Evolutionary conservation across 1,140 invertebrate species (phyloP).

Genomic region (Ceratina calcarata): DNA sequence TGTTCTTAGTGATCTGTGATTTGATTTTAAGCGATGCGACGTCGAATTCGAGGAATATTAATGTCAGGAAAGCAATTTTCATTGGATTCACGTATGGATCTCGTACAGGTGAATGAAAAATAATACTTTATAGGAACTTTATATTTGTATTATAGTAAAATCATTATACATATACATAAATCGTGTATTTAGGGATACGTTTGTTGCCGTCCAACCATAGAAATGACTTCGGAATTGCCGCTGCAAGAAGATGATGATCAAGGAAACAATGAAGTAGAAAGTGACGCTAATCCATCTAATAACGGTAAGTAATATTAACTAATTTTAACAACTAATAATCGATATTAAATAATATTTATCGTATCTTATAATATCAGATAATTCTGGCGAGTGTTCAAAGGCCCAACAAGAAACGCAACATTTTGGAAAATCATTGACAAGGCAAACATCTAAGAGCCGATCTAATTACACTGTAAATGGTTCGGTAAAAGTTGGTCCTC

Average conservation of each 20-base stretch:
- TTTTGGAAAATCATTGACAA: background rate
- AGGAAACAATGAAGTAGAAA: conserved; percentile 65
- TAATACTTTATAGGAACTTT: background rate
- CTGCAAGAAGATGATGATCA: conserved; percentile 81
- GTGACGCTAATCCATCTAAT: conserved; percentile 66
- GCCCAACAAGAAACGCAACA: background rate
- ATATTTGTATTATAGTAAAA: background rate
- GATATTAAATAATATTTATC: background rate
- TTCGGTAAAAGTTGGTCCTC: conserved; percentile 34
- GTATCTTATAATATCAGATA: background rate
- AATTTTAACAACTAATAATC: background rate
- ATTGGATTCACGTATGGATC: conserved; percentile 93
- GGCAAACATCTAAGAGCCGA: conserved; percentile 9
- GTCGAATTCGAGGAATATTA: conserved; percentile 91
- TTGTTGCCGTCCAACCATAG: conserved; percentile 73
- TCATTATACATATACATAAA: background rate
- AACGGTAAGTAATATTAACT: conserved; percentile 63
- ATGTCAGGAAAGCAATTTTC: conserved; percentile 95
- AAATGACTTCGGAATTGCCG: conserved; percentile 77
- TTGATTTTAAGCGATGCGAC: conserved; percentile 84
- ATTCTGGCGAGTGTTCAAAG: background rate
- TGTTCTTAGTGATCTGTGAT: background rate
- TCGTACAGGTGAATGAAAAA: conserved; percentile 85
- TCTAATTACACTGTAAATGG: conserved; percentile 54
- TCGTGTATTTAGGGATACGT: conserved; percentile 69